Conservation (phyloP, 2,113 vertebrate genomes). For the Sander vitreus region DNA sequence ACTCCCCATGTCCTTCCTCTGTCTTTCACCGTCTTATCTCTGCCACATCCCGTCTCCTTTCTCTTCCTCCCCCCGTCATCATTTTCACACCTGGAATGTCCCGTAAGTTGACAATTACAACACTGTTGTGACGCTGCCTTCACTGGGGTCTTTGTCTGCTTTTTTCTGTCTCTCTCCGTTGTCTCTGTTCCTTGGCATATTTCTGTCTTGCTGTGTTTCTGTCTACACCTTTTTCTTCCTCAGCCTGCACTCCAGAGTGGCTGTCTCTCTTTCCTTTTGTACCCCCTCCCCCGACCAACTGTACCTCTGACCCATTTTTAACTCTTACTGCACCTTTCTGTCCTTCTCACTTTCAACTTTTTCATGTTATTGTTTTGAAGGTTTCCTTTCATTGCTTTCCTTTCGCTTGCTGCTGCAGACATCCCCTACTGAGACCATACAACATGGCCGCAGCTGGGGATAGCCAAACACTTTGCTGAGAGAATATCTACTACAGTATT, state of each 20-base stretch:
- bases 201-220: slow-evolving; percentile 49
- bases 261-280: slow-evolving; percentile 33
- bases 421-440: background rate
- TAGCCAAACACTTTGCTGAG: background rate
- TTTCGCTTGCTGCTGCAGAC: background rate
- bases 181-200: slow-evolving; percentile 36
- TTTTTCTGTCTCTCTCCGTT: slow-evolving; percentile 22
- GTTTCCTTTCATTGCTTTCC: background rate
- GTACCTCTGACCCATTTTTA: slow-evolving; percentile 15
- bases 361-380: slow-evolving; percentile 1
- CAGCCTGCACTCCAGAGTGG: slow-evolving; percentile 29
- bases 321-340: background rate
- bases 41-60: slow-evolving; percentile 26
- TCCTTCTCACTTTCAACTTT: background rate
- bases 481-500: background rate
- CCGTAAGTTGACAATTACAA: slow-evolving; percentile 61
- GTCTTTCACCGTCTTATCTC: slow-evolving; percentile 49
- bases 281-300: background rate
- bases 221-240: slow-evolving; percentile 37
- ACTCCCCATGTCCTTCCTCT: slow-evolving; percentile 45
- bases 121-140: slow-evolving; percentile 55
- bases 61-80: slow-evolving; percentile 15
- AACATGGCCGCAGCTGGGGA: background rate
- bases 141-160: slow-evolving; percentile 35
- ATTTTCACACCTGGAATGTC: slow-evolving; percentile 17